Evolutionary conservation across 2,113 vertebrate species (phyloP), one percentile per base, ranked within the genome.

Genomic region (Leuciscus idus): DNA sequence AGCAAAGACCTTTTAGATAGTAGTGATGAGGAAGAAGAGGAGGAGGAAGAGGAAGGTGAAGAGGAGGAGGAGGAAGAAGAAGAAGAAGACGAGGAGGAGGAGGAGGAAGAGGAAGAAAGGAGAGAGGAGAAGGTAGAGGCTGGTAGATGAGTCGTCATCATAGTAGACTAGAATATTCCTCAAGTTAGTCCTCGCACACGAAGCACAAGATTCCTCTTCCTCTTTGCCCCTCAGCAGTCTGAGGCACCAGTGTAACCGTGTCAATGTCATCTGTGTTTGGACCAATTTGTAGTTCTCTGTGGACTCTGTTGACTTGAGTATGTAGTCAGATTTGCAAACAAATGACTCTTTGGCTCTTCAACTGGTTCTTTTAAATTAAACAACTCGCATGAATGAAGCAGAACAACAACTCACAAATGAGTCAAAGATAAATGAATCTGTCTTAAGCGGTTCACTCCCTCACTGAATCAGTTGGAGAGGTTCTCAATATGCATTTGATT

Each of bases 11-110:
- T 50, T 75, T 30, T 81, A 78, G 68, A 88, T 50, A 91, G 80
- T 88, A 92, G 66, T 89, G 90, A 93, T 39, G 93, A 94, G 17
- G 91, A 94, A 0, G 91, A 92, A 0, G 90, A 92, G 0, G 87
- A 78, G 12, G 82, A 90, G 0, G 89, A 89, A 0, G 89, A 90
- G 0, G 87, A 90, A 0, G 91, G 90, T 0, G 90, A 90, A 0
- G 88, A 89, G 0, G 89, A 90, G 0, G 88, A 90, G 0, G 90
- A 91, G 0, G 90, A 91, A 0, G 90, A 90, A 0, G 85, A 89
- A 0, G 84, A 90, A 0, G 90, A 91, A 0, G 90, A 91, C 0
- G 90, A 92, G 0, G 87, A 91, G 0, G 86, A 90, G 0, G 89
- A 90, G 0, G 89, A 90, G 0, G 88, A 92, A 0, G 88, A 89